Evolutionary conservation across 2,113 vertebrate species (phyloP), one percentile per base, ranked within the genome.

Genomic region (Rhea americana): DNA sequence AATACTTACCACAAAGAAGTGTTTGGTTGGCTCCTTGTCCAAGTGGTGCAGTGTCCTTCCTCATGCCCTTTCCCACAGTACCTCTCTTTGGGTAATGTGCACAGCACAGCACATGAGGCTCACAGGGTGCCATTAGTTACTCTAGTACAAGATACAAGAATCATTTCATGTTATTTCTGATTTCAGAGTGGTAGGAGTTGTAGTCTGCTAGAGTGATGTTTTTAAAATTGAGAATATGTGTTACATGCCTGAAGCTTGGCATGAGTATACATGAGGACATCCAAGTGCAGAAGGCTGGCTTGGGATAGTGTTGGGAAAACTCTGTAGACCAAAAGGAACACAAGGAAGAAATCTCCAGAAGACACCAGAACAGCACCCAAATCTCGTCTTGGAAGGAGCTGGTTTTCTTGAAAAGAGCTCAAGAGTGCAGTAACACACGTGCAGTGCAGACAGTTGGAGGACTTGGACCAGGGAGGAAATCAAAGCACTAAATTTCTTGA

Each of bases 11-110:
- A n/a, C 19, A 41, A 30, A 81, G 43, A 53, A 58, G 28, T 5
- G 24, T 13, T 15, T 67, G 50, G 25, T 28, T 65, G 30, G 47
- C 17, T 65, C 66, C 32, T 15, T 2, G 6, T 30, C 45, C 17
- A 47, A 47, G 45, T 47, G 45, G 45, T 47, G 32, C 1, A 3
- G 63, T 32, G 28, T 20, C 79, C 19, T 7, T 45, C 79, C 25
- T 53, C 6, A 1, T 35, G 10, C 19, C 9, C 15, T 63, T 85
- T 90, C 71, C 26, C 17, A 6, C 1, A 50, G 37, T 5, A 41
- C 17, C 15, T n/a, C 26, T 43, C 13, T 47, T 8, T 47, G 43
- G 8, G 20, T 0, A 2, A 71, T 2, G 26, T 22, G 55, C 65
- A 56, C 11, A 65, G 50, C 50, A 51, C 50, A 67, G 35, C 35